Conservation (phyloP, 2,113 vertebrate genomes). For the Trematomus loennbergii region DNA sequence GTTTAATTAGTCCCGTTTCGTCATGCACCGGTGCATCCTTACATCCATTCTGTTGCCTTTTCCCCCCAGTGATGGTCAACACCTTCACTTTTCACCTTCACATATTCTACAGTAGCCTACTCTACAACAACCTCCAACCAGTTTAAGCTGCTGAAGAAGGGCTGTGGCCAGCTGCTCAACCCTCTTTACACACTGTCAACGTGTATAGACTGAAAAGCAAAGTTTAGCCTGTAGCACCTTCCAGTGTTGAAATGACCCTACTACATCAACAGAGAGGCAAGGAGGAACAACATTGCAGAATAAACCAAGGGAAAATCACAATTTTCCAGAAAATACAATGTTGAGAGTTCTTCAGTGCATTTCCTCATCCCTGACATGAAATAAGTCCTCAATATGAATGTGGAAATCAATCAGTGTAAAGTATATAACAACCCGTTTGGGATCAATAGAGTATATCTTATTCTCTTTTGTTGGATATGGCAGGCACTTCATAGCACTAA, state of each 20-base stretch:
- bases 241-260: constrained; percentile 46
- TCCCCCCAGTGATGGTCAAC: too few species aligned
- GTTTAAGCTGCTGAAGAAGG: too few species aligned
- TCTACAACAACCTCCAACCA: too few species aligned
- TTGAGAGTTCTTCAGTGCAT: not conserved
- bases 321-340: not conserved
- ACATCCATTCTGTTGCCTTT: too few species aligned
- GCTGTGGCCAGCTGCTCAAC: too few species aligned
- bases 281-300: not conserved
- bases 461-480: not conserved
- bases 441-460: too few species aligned
- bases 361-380: not conserved
- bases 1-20: too few species aligned
- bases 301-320: not conserved
- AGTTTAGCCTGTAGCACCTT: constrained; percentile 32
- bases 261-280: not conserved
- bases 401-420: not conserved
- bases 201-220: not conserved
- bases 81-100: too few species aligned
- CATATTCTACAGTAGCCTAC: too few species aligned
- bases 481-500: not conserved
- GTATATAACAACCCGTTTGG: too few species aligned
- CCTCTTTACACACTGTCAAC: not conserved
- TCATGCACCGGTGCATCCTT: too few species aligned
- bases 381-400: not conserved